phyloP scores from a whole-genome alignment of 2,797 vertebrate species.

The Urophycis tenuis region DNA sequence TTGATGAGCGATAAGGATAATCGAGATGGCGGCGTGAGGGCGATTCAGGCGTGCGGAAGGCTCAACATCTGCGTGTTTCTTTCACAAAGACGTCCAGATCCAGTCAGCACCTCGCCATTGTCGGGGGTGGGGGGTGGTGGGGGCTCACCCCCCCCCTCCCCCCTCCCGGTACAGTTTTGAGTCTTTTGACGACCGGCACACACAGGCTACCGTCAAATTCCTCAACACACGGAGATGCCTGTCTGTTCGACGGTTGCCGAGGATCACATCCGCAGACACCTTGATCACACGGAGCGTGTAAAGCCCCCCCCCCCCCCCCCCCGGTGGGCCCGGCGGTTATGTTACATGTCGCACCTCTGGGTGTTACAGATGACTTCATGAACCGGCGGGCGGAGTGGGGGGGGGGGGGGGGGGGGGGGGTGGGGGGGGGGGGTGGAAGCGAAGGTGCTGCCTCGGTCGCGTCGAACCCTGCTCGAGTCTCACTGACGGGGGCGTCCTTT shows the following conservation, averaged over 20 bases:
- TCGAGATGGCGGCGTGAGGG: background rate
- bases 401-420: too few relatives aligned
- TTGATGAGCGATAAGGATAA: background rate
- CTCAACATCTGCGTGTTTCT: background rate
- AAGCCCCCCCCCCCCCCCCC: too few relatives aligned
- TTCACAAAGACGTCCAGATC: background rate
- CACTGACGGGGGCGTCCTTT: conserved; percentile 54
- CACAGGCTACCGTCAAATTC: background rate
- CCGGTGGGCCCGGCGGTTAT: background rate
- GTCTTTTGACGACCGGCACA: too few relatives aligned
- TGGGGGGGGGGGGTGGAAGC: too few relatives aligned
- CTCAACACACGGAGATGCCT: background rate
- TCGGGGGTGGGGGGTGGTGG: background rate
- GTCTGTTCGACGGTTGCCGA: background rate
- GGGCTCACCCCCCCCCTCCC: too few relatives aligned
- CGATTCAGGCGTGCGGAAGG: background rate
- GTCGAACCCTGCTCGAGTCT: conserved; percentile 48
- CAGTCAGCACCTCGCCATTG: too few relatives aligned
- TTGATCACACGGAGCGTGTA: background rate
- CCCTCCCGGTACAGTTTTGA: too few relatives aligned
- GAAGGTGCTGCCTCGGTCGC: conserved; percentile 16
- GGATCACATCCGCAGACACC: background rate
- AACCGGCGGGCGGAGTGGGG: background rate
- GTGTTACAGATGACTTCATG: background rate
- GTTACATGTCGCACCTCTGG: background rate